phyloP scores from a whole-genome alignment of 2,113 vertebrate genomes.

The Poeciliopsis prolifica region DNA sequence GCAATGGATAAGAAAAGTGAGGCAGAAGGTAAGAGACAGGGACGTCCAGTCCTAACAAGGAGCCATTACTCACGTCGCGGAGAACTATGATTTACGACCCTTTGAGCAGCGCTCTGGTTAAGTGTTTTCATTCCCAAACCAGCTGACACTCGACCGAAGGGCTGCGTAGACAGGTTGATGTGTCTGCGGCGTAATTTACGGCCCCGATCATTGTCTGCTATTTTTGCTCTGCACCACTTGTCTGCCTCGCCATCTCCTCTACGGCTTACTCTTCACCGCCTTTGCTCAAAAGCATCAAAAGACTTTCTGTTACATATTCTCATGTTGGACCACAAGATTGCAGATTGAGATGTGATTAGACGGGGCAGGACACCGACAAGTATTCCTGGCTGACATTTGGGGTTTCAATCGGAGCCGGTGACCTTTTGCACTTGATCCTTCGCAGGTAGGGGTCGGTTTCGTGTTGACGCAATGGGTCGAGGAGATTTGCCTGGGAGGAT shows the following conservation, averaged over 20 bases:
- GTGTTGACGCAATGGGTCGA: conserved; percentile 27
- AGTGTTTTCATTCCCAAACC: conserved; percentile 70
- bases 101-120: conserved; percentile 52
- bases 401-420: conserved; percentile 41
- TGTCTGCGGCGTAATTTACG: conserved; percentile 58
- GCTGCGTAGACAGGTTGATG: conserved; percentile 72
- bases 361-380: conserved; percentile 1
- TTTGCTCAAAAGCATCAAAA: conserved; percentile 7
- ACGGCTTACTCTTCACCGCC: neutral
- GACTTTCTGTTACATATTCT: conserved; percentile 35
- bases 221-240: conserved; percentile 16
- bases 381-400: conserved; percentile 67
- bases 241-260: conserved; percentile 15
- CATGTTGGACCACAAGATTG: conserved; percentile 18
- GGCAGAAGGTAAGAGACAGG: conserved; percentile 42
- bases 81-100: conserved; percentile 66
- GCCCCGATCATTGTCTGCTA: conserved; percentile 58
- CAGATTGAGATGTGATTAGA: conserved; percentile 6
- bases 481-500: conserved; percentile 44
- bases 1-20: conserved; percentile 32
- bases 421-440: conserved; percentile 35
- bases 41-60: conserved; percentile 57
- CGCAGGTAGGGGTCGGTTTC: conserved; percentile 41
- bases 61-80: conserved; percentile 58
- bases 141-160: conserved; percentile 59